A percentile compares a stretch with the other conserved stretches of the same genome.
phyloP scores from a whole-genome alignment of 1,140 invertebrate species.

The Neodiprion fabricii region DNA sequence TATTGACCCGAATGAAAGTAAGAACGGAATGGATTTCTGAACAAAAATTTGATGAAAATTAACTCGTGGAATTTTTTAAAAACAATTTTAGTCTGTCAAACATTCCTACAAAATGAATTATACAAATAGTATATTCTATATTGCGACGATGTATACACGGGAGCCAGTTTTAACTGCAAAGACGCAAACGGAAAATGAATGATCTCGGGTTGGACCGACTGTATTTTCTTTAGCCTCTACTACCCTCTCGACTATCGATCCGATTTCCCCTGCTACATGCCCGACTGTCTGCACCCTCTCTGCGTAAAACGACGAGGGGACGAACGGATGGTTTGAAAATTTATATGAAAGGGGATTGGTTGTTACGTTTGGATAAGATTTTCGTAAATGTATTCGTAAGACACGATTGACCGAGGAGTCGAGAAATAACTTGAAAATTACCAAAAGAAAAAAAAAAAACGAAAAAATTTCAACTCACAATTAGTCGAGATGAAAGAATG shows the following conservation, averaged over 20 bases:
- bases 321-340: neutral
- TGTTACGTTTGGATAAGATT: neutral
- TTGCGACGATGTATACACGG: too few relatives aligned
- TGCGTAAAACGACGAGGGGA: neutral
- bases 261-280: neutral
- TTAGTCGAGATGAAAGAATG: neutral
- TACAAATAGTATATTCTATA: too few relatives aligned
- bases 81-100: too few relatives aligned
- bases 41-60: too few relatives aligned
- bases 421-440: neutral
- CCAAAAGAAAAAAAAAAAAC: neutral
- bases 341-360: neutral
- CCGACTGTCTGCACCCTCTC: constrained; percentile 3
- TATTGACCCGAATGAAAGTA: too few relatives aligned
- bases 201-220: constrained; percentile 1
- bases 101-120: too few relatives aligned
- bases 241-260: neutral
- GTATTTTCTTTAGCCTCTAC: neutral
- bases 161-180: neutral
- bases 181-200: neutral
- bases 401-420: neutral
- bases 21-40: too few relatives aligned
- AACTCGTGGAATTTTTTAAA: too few relatives aligned
- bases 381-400: neutral
- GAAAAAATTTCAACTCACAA: neutral